Conservation (phyloP, 2,797 vertebrate species). For the Clarias platycephalus region DNA sequence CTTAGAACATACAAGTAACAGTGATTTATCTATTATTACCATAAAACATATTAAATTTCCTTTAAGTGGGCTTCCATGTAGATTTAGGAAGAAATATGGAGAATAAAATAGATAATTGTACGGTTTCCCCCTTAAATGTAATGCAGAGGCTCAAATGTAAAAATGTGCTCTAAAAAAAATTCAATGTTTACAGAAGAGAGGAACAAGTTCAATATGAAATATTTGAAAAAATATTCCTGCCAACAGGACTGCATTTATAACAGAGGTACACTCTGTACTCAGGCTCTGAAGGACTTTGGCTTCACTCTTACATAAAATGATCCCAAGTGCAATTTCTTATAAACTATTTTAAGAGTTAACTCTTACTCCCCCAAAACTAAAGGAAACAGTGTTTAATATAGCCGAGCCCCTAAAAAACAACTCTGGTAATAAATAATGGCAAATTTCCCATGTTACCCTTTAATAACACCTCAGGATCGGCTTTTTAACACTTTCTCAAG, state of each 20-base stretch:
- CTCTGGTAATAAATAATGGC: background rate
- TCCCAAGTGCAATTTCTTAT: constrained; percentile 24
- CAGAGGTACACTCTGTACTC: constrained; percentile 68
- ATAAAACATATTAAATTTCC: background rate
- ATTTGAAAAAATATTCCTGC: constrained; percentile 32
- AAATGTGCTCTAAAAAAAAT: background rate
- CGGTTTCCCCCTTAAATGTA: background rate
- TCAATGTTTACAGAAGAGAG: background rate
- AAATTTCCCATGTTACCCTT: background rate
- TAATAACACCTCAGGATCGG: background rate
- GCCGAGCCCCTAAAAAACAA: background rate
- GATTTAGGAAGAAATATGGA: background rate
- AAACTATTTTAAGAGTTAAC: constrained; percentile 43
- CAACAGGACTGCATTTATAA: constrained; percentile 57
- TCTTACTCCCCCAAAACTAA: background rate
- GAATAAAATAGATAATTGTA: background rate
- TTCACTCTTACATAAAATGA: constrained; percentile 63
- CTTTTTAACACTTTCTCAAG: background rate
- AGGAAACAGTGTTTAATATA: background rate
- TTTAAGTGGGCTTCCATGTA: background rate
- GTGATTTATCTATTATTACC: background rate
- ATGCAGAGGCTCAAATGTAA: background rate
- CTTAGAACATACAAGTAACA: background rate
- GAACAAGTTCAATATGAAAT: constrained; percentile 1
- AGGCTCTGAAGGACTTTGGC: constrained; percentile 68